phyloP scores from a whole-genome alignment of 2,888 invertebrate genomes.

The Volucella inanis region DNA sequence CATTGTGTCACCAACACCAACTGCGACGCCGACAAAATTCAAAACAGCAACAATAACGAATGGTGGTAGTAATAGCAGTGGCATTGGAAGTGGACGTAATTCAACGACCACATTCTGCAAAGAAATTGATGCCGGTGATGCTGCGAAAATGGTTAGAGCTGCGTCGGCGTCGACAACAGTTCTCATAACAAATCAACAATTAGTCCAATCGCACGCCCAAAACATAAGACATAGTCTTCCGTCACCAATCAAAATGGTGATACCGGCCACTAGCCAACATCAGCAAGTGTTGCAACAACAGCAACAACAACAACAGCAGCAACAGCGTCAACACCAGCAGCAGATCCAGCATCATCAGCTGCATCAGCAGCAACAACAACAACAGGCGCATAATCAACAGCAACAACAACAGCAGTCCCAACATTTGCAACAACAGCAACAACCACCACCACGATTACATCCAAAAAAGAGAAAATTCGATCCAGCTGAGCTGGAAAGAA shows the following conservation, averaged over 20 bases:
- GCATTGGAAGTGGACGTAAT: slow-evolving; percentile 52
- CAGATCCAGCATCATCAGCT: slow-evolving; percentile 84
- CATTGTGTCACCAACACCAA: slow-evolving; percentile 81
- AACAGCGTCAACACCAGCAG: slow-evolving; percentile 79
- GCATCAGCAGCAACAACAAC: slow-evolving; percentile 85
- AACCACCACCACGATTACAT: slow-evolving; percentile 86
- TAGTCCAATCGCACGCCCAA: slow-evolving; percentile 83
- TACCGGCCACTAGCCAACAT: slow-evolving; percentile 83
- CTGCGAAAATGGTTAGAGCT: slow-evolving; percentile 79
- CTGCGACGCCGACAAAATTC: slow-evolving; percentile 57
- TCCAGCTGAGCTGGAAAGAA: slow-evolving; percentile 82
- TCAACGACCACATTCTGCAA: slow-evolving; percentile 57
- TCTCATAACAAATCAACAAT: slow-evolving; percentile 77
- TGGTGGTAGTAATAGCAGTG: slow-evolving; percentile 51
- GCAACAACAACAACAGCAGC: slow-evolving; percentile 78
- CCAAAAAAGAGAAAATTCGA: slow-evolving; percentile 92
- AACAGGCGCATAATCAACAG: slow-evolving; percentile 82
- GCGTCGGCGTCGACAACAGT: slow-evolving; percentile 77
- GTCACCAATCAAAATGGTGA: slow-evolving; percentile 79
- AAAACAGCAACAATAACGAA: slow-evolving; percentile 65
- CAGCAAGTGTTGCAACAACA: slow-evolving; percentile 82
- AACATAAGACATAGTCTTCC: slow-evolving; percentile 82
- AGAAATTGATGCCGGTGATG: slow-evolving; percentile 78
- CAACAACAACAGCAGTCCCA: slow-evolving; percentile 83
- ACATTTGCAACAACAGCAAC: slow-evolving; percentile 65